phyloP scores from a whole-genome alignment of 53 echinoderm and acorn worm species.

The Echinometra lucunter region DNA sequence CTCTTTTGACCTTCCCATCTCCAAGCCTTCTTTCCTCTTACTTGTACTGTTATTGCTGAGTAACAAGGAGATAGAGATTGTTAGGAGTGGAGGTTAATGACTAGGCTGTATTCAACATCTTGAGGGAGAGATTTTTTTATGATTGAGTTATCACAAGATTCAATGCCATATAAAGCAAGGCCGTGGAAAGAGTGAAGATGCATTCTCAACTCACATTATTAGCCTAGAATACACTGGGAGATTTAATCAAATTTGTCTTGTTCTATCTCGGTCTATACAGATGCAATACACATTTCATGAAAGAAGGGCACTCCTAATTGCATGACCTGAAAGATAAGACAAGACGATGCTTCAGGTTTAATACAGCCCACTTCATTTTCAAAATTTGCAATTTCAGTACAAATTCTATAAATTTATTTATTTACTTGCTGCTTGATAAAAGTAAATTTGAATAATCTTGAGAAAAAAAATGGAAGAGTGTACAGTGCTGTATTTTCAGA shows the following conservation, averaged over 20 bases:
- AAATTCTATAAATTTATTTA: background rate
- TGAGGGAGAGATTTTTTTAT: background rate
- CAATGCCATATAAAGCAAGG: conserved; percentile 50
- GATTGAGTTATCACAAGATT: conserved; percentile 61
- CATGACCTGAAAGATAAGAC: background rate
- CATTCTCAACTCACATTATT: background rate
- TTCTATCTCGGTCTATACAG: too few relatives aligned
- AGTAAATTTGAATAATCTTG: background rate
- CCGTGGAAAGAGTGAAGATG: background rate
- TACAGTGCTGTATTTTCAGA: background rate
- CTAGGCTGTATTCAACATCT: background rate
- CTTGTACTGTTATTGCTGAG: background rate
- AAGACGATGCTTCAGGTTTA: too few relatives aligned
- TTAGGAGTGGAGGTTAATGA: background rate
- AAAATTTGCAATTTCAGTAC: too few relatives aligned
- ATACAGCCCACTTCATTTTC: too few relatives aligned
- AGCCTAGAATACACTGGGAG: background rate
- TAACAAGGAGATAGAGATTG: background rate
- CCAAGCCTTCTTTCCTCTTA: background rate
- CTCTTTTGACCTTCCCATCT: background rate
- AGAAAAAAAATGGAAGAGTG: too few relatives aligned
- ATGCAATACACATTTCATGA: background rate
- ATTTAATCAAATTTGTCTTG: background rate
- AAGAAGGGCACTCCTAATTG: background rate
- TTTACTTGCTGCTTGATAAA: background rate